Conservation (phyloP, 2,888 invertebrate species). For the Hesperia comma region DNA sequence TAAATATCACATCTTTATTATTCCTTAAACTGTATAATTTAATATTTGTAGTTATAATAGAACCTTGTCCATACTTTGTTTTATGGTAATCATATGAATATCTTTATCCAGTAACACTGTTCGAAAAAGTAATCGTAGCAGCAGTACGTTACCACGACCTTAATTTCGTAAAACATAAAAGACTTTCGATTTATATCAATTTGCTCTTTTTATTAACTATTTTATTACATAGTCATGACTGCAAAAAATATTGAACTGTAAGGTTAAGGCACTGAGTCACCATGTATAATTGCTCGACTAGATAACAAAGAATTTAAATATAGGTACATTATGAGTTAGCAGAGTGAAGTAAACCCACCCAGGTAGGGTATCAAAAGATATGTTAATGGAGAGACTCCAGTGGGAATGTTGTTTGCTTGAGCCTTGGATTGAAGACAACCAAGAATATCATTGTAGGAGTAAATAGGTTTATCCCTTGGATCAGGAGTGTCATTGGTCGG, state of each 20-base stretch:
- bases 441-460: slow-evolving; percentile 64
- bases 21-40: no score
- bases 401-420: slow-evolving; percentile 44
- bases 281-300: slow-evolving; percentile 24
- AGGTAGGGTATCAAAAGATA: slow-evolving; percentile 66
- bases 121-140: neutral
- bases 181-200: slow-evolving; percentile 10
- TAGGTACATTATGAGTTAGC: slow-evolving; percentile 25
- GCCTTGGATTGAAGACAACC: slow-evolving; percentile 66
- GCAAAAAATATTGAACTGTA: slow-evolving; percentile 19
- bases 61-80: no score
- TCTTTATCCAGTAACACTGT: no score
- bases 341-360: slow-evolving; percentile 54
- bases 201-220: slow-evolving; percentile 27
- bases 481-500: slow-evolving; percentile 27
- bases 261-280: slow-evolving; percentile 6
- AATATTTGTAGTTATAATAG: no score
- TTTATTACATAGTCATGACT: slow-evolving; percentile 19
- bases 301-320: slow-evolving; percentile 10
- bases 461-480: slow-evolving; percentile 43
- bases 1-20: no score
- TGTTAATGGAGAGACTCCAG: slow-evolving; percentile 61
- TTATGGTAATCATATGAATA: no score
- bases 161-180: slow-evolving; percentile 13
- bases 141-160: neutral